Evolutionary conservation across 2,113 vertebrate species (phyloP).

Genomic region (Nesogale talazaci): DNA sequence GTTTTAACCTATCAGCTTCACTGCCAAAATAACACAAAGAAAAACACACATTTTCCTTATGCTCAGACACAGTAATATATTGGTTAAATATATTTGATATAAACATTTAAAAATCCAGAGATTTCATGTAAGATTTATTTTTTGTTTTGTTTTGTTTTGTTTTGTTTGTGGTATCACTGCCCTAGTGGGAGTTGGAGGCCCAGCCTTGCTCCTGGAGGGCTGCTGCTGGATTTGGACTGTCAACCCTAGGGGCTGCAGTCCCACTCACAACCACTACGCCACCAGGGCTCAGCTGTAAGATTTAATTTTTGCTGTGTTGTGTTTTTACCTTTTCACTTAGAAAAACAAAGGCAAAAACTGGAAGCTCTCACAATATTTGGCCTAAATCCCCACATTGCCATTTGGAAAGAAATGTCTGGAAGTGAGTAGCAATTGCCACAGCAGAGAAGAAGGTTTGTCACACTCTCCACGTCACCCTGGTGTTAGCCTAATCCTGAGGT

Average conservation of each 20-base stretch:
- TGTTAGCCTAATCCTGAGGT: not conserved
- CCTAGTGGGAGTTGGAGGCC: too few relatives aligned
- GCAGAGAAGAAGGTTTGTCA: not conserved
- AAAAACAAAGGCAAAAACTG: not conserved
- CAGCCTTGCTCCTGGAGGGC: too few relatives aligned
- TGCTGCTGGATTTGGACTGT: too few relatives aligned
- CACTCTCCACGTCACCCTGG: not conserved
- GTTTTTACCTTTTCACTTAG: not conserved
- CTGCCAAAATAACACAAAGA: not conserved
- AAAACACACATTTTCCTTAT: not conserved
- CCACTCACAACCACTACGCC: too few relatives aligned
- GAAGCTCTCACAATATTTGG: not conserved
- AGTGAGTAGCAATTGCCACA: not conserved
- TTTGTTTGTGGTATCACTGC: too few relatives aligned
- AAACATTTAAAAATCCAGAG: not conserved
- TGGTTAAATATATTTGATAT: not conserved
- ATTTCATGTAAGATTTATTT: not conserved
- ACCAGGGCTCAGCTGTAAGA: too few relatives aligned
- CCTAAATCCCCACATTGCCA: not conserved
- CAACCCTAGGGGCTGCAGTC: too few relatives aligned
- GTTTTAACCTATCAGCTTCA: not conserved
- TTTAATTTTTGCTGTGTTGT: not conserved
- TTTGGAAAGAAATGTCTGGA: not conserved
- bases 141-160: too few relatives aligned
- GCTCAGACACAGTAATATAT: not conserved